These are phyloP conservation scores for Ptyas mucosa DNA, from an alignment of 2,113 vertebrate species.

Conservation along the genomic window DNA sequence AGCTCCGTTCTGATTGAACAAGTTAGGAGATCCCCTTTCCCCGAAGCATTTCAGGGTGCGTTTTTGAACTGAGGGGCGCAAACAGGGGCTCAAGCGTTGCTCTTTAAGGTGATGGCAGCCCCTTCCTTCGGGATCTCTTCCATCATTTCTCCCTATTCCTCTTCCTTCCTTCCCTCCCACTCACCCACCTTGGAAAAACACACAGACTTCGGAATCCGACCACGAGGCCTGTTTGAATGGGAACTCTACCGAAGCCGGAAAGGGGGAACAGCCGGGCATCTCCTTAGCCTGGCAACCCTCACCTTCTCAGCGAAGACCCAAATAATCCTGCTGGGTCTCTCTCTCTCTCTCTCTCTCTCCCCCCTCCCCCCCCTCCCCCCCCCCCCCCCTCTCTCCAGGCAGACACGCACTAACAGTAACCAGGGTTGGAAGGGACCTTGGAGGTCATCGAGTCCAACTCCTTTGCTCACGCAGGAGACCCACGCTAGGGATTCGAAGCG, in stretches of 20 bases:
- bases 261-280: too few relatives aligned
- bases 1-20: too few relatives aligned
- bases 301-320: background rate
- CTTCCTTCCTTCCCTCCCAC: too few relatives aligned
- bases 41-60: background rate
- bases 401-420: too few relatives aligned
- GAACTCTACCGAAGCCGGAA: background rate
- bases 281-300: background rate
- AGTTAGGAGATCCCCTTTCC: too few relatives aligned
- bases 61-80: background rate
- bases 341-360: background rate
- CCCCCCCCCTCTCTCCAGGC: too few relatives aligned
- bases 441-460: too few relatives aligned
- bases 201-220: background rate
- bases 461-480: too few relatives aligned
- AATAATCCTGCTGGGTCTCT: background rate
- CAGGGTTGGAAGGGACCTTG: too few relatives aligned
- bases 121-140: background rate
- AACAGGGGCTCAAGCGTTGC: background rate
- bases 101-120: background rate
- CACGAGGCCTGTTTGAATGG: background rate
- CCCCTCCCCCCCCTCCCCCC: too few relatives aligned
- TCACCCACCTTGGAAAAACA: background rate
- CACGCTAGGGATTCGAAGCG: too few relatives aligned
- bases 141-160: background rate